phyloP scores from a whole-genome alignment of 2,113 vertebrate species.

The Oreotrochilus melanogaster region DNA sequence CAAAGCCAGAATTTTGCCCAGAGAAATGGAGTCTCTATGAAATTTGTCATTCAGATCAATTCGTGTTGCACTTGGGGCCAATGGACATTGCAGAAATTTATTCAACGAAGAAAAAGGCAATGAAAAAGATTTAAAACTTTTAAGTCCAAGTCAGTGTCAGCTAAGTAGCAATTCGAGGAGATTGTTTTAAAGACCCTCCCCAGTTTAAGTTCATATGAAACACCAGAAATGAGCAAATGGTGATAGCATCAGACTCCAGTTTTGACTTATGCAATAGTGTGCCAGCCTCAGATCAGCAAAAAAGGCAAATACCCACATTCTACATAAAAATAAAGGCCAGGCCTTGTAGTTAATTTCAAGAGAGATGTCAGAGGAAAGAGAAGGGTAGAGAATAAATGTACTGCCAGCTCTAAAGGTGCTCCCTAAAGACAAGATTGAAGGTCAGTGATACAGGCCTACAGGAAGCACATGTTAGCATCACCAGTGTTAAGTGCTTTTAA shows the following conservation, averaged over 20 bases:
- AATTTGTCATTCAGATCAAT: background rate
- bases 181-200: background rate
- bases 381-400: background rate
- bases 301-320: background rate
- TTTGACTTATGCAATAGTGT: background rate
- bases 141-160: background rate
- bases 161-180: background rate
- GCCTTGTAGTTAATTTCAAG: background rate
- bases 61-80: background rate
- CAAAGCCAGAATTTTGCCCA: background rate
- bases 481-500: background rate
- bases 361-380: background rate
- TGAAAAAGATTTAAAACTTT: background rate
- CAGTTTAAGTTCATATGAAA: background rate
- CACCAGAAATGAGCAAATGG: background rate
- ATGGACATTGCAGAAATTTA: background rate
- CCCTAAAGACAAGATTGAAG: background rate
- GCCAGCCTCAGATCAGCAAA: background rate
- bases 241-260: background rate
- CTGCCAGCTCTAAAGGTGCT: background rate
- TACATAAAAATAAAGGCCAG: background rate
- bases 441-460: background rate
- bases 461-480: accelerated
- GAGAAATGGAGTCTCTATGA: background rate
- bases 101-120: background rate